These are phyloP conservation scores for Nephrotoma appendiculata DNA, from an alignment of 2,888 invertebrate species.

Conservation along the genomic window DNA sequence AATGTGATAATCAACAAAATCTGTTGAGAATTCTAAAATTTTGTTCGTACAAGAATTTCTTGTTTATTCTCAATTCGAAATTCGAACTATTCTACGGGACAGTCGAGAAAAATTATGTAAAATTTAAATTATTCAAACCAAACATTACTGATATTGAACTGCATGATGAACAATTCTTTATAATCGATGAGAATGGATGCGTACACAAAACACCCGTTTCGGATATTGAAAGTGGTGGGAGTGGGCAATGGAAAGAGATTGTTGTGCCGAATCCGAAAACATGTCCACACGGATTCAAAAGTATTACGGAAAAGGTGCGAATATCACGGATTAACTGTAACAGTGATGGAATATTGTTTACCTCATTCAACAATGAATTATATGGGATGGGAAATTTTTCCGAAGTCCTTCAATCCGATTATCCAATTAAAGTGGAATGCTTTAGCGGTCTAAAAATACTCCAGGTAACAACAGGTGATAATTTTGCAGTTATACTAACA, in stretches of 20 bases:
- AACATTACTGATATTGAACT: slow-evolving; percentile 13
- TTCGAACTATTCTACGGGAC: slow-evolving; percentile 10
- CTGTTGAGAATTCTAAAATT: slow-evolving; percentile 5
- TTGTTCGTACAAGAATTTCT: slow-evolving; percentile 10
- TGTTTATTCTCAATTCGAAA: slow-evolving; percentile 11
- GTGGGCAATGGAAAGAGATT: slow-evolving; percentile 9
- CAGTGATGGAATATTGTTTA: slow-evolving; percentile 25
- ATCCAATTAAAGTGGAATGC: slow-evolving; percentile 49
- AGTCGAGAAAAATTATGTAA: slow-evolving; percentile 6
- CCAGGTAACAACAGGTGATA: slow-evolving; percentile 56
- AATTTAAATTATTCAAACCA: slow-evolving; percentile 7
- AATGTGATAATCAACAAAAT: not conserved
- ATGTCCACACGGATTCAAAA: not conserved
- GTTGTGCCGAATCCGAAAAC: slow-evolving; percentile 3
- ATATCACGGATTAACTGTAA: slow-evolving; percentile 23
- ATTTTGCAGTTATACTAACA: slow-evolving; percentile 62
- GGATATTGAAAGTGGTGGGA: not conserved
- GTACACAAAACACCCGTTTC: slow-evolving; percentile 9
- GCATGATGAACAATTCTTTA: slow-evolving; percentile 11
- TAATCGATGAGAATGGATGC: slow-evolving; percentile 12
- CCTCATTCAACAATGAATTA: slow-evolving; percentile 21
- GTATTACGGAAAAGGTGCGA: slow-evolving; percentile 4
- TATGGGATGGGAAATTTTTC: slow-evolving; percentile 29
- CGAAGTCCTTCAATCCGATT: slow-evolving; percentile 31
- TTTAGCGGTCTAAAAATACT: slow-evolving; percentile 53